Percentiles rank a stretch among this genome's conserved stretches.
Conservation (phyloP, 2,113 vertebrate genomes). For the Pycnonotus jocosus region DNA sequence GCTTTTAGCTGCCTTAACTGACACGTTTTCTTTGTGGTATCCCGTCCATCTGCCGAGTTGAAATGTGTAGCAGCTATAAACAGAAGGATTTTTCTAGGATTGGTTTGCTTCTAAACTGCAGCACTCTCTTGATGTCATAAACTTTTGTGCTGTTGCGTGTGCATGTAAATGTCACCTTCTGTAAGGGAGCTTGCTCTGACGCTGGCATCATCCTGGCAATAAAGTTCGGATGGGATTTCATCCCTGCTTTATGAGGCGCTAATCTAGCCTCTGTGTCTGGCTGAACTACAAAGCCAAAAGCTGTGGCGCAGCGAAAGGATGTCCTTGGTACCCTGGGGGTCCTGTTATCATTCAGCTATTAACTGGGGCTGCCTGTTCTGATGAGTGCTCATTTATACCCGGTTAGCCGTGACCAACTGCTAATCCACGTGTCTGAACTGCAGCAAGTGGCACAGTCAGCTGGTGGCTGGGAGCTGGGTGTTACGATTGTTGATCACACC, state of each 20-base stretch:
- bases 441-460: neutral
- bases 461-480: neutral
- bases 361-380: neutral
- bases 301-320: neutral
- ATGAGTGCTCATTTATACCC: neutral
- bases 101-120: constrained; percentile 1
- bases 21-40: neutral
- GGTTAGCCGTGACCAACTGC: neutral
- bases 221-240: neutral
- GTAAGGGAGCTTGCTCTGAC: neutral
- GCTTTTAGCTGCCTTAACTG: neutral
- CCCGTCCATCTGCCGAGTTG: neutral
- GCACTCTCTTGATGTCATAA: neutral
- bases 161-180: constrained; percentile 13
- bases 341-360: neutral
- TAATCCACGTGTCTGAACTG: neutral
- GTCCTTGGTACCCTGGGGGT: neutral
- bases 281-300: neutral
- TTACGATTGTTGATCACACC: neutral
- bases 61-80: neutral
- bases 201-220: neutral
- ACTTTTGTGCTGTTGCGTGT: neutral
- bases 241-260: constrained; percentile 7
- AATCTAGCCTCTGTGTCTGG: neutral
- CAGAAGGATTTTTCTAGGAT: neutral